Base-by-base conservation (phyloP, 2,113 vertebrate species). In the Phainopepla nitens region DNA sequence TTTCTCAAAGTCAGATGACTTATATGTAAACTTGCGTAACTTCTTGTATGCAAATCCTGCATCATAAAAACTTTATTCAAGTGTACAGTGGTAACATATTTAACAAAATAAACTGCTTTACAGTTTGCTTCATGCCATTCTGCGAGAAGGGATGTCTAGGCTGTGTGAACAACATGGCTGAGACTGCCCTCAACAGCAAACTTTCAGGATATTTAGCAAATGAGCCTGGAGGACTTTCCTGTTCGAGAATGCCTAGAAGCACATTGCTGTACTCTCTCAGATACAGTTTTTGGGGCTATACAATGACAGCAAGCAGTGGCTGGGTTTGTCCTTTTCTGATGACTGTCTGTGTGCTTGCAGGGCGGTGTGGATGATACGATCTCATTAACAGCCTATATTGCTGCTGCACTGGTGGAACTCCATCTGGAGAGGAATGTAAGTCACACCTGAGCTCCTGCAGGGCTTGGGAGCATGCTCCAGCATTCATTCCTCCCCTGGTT, bases 341-440 rank as follows among this genome's bases (percentile, higher is more conserved):
- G 31, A 22, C 33, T 85, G 29, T 22, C 73, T 83, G 10, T 85
- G 22, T 91, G 75, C 58, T 20, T 85, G 54, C 96, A 99, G 98
- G 98, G 98, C 5, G 98, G 98, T 20, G 98, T 99, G 75, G 97
- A 98, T 10, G 98, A 98, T 69, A 96, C 98, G 13, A 96, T 98
- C 51, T 98, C 98, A 4, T 94, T 99, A 78, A 98, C 96, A 35
- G 98, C 98, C 17, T 99, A 98, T 76, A 89, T 98, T 44, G 91
- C 98, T 57, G 97, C 96, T 58, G 95, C 96, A 8, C 89, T 98
- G 54, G 45, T 98, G 94, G 98, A 99, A 72, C 94, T 98, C n/a
- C 91, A 89, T 4, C 31, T 91, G 80, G 68, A 96, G 57, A 83
- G 41, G 21, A 87, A 98, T 5, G 89, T 85, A 56, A 93, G 97